Evolutionary conservation across 2,888 invertebrate genomes (phyloP).

Genomic region (Byasa hedistus): DNA sequence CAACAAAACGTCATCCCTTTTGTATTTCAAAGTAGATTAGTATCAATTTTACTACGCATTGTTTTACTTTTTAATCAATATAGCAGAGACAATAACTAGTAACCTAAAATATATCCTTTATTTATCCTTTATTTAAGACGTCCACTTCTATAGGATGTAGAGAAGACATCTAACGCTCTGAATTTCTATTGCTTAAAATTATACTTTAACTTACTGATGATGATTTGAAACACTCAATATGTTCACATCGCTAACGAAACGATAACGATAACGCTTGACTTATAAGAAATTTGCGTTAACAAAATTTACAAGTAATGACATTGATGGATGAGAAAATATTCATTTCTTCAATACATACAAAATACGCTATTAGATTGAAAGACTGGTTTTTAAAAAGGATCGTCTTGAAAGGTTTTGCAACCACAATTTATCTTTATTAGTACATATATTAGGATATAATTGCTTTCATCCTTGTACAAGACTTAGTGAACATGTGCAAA

Average conservation of each 20-base stretch:
- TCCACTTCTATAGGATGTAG: not conserved
- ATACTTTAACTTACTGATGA: not conserved
- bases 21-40: no score
- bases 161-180: not conserved
- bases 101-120: not conserved
- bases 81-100: not conserved
- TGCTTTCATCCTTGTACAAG: no score
- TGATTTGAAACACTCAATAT: not conserved
- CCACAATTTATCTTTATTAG: no score
- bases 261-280: not conserved
- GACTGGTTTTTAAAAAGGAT: not conserved
- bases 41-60: not conserved
- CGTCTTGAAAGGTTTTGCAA: not conserved
- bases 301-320: not conserved
- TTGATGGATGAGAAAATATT: conserved; percentile 2
- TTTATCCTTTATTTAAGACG: not conserved
- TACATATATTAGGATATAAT: no score
- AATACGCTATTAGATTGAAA: not conserved
- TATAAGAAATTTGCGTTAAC: conserved; percentile 6
- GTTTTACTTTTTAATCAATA: not conserved
- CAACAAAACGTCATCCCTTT: no score
- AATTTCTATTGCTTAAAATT: no score
- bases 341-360: not conserved
- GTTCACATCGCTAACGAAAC: not conserved
- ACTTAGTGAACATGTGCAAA: no score